These are phyloP conservation scores for Epistrophe eligans DNA, from an alignment of 2,888 invertebrate genomes.

Conservation along the genomic window DNA sequence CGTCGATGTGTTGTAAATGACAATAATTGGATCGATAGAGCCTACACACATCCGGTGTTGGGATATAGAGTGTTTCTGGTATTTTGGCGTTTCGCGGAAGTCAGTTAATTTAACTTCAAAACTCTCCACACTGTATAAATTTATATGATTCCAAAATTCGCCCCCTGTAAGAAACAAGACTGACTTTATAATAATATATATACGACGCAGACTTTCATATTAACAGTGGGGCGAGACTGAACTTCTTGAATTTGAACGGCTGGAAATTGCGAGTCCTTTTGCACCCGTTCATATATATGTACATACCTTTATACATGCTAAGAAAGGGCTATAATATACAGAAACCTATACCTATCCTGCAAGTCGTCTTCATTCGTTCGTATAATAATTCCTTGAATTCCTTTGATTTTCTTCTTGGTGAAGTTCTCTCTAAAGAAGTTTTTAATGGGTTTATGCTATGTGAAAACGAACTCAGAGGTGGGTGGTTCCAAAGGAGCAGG, in stretches of 20 bases:
- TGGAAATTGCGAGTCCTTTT: constrained; percentile 40
- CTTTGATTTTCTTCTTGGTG: constrained; percentile 75
- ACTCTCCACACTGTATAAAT: constrained; percentile 17
- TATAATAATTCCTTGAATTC: constrained; percentile 72
- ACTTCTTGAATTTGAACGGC: constrained; percentile 60
- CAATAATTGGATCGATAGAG: constrained; percentile 75
- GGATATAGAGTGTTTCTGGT: constrained; percentile 8
- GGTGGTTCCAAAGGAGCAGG: neutral
- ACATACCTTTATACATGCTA: neutral
- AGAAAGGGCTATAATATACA: constrained; percentile 6
- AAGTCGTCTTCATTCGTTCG: constrained; percentile 66
- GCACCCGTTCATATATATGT: constrained; percentile 58
- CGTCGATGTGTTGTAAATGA: constrained; percentile 59
- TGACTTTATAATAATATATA: constrained; percentile 56
- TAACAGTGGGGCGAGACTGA: constrained; percentile 1
- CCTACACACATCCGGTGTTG: constrained; percentile 65
- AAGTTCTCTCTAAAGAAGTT: constrained; percentile 64
- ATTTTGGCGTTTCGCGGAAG: constrained; percentile 60
- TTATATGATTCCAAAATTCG: constrained; percentile 25
- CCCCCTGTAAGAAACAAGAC: constrained; percentile 10
- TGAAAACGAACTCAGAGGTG: neutral
- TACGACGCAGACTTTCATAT: constrained; percentile 38
- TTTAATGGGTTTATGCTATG: constrained; percentile 46
- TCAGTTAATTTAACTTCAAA: constrained; percentile 67
- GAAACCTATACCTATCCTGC: constrained; percentile 27